These are phyloP conservation scores for Petrocephalus schoutedeni DNA, from an alignment of 2,797 vertebrate species.

Conservation along the genomic window DNA sequence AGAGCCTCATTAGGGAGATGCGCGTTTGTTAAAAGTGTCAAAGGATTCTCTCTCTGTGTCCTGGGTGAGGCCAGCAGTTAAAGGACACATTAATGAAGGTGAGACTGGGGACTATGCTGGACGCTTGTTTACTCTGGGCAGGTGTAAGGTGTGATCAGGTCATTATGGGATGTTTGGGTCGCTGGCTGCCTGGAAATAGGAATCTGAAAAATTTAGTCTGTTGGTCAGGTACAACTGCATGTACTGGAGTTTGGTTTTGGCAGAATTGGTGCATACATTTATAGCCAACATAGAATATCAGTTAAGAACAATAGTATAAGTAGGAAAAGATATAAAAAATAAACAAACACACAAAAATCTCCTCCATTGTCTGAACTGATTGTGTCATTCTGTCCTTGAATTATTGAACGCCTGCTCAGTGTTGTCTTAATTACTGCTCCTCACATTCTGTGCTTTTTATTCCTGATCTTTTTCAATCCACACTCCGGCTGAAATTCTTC, in stretches of 20 bases:
- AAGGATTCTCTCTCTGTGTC: background rate
- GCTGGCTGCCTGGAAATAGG: background rate
- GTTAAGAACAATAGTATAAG: background rate
- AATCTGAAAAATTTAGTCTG: background rate
- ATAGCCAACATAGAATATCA: background rate
- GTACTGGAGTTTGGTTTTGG: background rate
- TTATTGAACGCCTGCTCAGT: background rate
- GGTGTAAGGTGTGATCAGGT: background rate
- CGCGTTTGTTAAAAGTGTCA: background rate
- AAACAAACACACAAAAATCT: background rate
- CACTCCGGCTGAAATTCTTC: background rate
- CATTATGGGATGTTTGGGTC: background rate
- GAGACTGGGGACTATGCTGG: background rate
- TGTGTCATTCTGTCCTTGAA: background rate
- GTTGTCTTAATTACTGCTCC: background rate
- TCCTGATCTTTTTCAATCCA: background rate
- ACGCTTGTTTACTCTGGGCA: background rate
- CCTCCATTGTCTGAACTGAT: background rate
- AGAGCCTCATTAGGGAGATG: background rate
- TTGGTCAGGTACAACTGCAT: background rate
- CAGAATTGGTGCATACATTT: background rate
- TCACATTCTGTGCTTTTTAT: background rate
- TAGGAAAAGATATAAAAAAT: background rate
- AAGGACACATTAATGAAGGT: constrained; percentile 3
- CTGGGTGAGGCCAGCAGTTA: background rate